phyloP scores from a whole-genome alignment of 2,113 vertebrate species.

The Mormyrus lacerda region DNA sequence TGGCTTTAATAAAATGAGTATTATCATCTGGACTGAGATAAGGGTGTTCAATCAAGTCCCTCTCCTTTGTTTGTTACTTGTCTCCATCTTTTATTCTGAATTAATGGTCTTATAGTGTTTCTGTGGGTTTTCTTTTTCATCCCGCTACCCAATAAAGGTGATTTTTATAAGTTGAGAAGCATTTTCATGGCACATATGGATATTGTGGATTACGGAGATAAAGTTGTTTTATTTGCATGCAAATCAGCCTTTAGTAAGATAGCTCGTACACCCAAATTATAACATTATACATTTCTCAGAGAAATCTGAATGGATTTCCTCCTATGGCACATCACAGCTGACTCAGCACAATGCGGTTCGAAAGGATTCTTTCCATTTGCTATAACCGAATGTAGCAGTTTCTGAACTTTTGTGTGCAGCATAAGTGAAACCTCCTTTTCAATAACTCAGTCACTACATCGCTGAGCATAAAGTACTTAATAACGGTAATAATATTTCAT shows the following conservation, averaged over 20 bases:
- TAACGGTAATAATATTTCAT: neutral
- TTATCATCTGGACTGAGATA: slow-evolving; percentile 60
- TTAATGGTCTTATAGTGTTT: slow-evolving; percentile 37
- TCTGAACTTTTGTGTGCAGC: neutral
- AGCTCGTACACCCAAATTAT: slow-evolving; percentile 43
- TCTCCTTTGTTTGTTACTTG: slow-evolving; percentile 36
- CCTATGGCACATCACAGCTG: neutral
- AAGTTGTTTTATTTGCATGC: slow-evolving; percentile 52
- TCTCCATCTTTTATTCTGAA: slow-evolving; percentile 34
- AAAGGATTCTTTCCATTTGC: neutral
- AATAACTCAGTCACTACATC: neutral
- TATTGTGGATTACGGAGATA: slow-evolving; percentile 43
- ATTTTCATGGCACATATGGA: slow-evolving; percentile 42
- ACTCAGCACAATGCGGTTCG: neutral
- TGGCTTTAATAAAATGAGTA: slow-evolving; percentile 59
- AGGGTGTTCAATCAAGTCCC: slow-evolving; percentile 53
- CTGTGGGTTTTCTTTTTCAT: slow-evolving; percentile 40
- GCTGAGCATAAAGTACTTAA: neutral
- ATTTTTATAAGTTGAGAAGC: slow-evolving; percentile 5
- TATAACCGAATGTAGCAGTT: neutral
- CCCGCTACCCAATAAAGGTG: neutral
- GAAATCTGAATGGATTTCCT: neutral
- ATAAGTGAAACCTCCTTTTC: neutral
- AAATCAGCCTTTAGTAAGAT: slow-evolving; percentile 38
- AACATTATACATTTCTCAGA: neutral